Evolutionary conservation across 2,113 vertebrate species (phyloP).

Genomic region (Trogon surrucura): DNA sequence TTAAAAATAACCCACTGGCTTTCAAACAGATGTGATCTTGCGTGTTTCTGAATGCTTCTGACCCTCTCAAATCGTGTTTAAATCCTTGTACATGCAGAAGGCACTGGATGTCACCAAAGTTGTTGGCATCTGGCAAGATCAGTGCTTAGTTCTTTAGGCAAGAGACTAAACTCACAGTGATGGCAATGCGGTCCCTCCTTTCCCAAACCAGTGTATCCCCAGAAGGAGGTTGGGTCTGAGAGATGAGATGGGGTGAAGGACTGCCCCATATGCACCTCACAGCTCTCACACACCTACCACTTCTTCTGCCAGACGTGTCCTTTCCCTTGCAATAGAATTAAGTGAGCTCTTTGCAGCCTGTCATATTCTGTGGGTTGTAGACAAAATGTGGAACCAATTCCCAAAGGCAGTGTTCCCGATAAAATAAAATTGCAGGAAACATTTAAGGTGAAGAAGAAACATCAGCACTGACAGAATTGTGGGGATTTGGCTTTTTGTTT

Average conservation of each 20-base stretch:
- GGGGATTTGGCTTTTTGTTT: background rate
- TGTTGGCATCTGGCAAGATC: background rate
- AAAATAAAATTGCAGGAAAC: background rate
- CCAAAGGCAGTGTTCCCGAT: background rate
- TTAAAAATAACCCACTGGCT: background rate
- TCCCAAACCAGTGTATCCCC: rapidly evolving
- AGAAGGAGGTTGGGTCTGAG: background rate
- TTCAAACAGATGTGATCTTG: background rate
- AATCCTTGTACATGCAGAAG: background rate
- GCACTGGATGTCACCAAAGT: background rate
- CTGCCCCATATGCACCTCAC: background rate
- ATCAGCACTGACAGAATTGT: background rate
- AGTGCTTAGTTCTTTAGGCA: background rate
- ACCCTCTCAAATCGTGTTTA: background rate
- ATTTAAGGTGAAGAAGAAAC: background rate
- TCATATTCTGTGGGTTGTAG: background rate
- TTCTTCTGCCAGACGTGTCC: background rate
- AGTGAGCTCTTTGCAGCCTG: background rate
- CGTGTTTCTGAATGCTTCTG: background rate
- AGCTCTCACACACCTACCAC: background rate
- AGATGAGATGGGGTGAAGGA: background rate
- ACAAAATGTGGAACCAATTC: background rate
- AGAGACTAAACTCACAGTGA: background rate
- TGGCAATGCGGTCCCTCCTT: background rate
- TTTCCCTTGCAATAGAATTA: background rate